Evolutionary conservation across 2,888 invertebrate species (phyloP), one percentile per base, ranked within the genome.

Genomic region (Mythimna pallens): DNA sequence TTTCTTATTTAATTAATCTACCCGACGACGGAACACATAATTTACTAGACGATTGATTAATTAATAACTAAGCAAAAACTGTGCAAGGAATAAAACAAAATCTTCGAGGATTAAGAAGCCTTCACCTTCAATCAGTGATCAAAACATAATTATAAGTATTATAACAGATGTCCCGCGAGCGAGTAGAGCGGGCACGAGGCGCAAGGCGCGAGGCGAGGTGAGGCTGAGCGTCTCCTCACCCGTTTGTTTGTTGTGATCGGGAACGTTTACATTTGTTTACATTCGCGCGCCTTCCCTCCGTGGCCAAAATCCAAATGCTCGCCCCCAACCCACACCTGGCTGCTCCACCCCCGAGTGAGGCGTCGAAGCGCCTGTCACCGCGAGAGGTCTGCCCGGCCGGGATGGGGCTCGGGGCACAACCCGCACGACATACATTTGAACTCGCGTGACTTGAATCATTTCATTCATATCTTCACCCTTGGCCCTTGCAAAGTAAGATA

Each of bases 181-280:
- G 50, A 61, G 59, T 81, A 73, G 59, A 63, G 67, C 52, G 12
- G 25, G 67, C n/a, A 57, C 17, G 67, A 58, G 52, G 30, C 57
- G 47, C 30, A 30, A 30, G 30, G 30, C 30, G 30, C 30, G 30
- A 30, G 30, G 30, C 17, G 55, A 58, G 52, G 30, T 54, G 40
- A 64, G 55, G 80, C 17, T 47, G 65, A 55, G 36, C 36, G 80
- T 76, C 72, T 75, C 66, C 69, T 72, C 65, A 76, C 68, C 69
- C 76, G 80, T 81, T 84, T 89, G 87, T 89, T 90, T 90, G 86
- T 87, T 86, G 83, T 85, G 85, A 87, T 88, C 86, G 85, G 80
- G 79, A 85, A 83, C 86, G 84, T 82, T 89, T 87, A 89, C 86
- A 88, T 89, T 90, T 90, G 89, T 91, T 90, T 90, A 86, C 86